These are phyloP conservation scores for Megaceryle maxima DNA, from an alignment of 2,113 vertebrate genomes.

Conservation along the genomic window DNA sequence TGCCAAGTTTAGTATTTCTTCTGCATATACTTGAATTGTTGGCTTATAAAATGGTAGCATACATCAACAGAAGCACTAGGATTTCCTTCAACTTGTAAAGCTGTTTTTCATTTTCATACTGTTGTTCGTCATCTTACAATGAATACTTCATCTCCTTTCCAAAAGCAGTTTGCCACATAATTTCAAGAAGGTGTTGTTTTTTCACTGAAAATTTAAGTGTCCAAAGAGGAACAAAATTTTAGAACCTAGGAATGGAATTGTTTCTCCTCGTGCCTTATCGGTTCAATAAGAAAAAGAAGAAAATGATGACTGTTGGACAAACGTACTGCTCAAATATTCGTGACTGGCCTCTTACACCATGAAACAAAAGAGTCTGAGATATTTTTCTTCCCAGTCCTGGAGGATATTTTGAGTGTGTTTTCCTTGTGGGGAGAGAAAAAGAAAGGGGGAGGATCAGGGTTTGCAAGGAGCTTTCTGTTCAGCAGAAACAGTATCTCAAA, in stretches of 20 bases:
- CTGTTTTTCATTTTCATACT: not conserved
- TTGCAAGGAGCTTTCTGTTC: not conserved
- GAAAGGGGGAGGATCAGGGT: not conserved
- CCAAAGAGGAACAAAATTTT: constrained; percentile 38
- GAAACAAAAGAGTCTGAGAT: constrained; percentile 26
- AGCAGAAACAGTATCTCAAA: constrained; percentile 29
- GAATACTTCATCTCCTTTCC: constrained; percentile 2
- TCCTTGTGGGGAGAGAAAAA: not conserved
- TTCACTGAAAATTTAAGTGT: constrained; percentile 32
- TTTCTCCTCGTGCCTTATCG: not conserved
- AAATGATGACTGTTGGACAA: constrained; percentile 19
- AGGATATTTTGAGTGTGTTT: not conserved
- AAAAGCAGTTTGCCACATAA: not conserved
- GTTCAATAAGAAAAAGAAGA: constrained; percentile 50
- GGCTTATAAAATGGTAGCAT: not conserved
- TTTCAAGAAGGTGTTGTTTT: not conserved
- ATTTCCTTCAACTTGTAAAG: not conserved
- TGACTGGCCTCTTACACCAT: constrained; percentile 3
- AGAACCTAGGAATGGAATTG: constrained; percentile 28
- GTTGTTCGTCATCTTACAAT: not conserved
- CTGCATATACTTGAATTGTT: not conserved
- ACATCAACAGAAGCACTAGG: not conserved
- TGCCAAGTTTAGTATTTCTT: not conserved
- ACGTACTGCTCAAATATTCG: not conserved
- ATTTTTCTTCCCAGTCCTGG: not conserved